Conservation (phyloP, 37 sponge, comb jelly and placozoan species). For the Eunapius fragilis region DNA sequence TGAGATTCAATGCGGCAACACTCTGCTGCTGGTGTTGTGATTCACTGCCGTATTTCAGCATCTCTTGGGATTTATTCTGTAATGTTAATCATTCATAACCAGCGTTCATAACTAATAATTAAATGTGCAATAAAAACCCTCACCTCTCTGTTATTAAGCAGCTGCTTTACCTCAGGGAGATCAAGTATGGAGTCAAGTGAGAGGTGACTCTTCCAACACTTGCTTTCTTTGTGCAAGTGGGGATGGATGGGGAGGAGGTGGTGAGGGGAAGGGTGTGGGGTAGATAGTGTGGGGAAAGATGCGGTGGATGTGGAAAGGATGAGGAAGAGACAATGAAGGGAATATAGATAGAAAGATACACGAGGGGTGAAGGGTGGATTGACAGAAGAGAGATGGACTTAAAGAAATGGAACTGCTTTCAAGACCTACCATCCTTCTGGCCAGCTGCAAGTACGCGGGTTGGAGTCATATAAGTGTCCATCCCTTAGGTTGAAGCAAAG, state of each 20-base stretch:
- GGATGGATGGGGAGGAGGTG: neutral
- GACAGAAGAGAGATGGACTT: neutral
- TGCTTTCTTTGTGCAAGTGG: conserved; percentile 15
- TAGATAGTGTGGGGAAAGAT: too few species aligned
- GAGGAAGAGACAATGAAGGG: too few species aligned
- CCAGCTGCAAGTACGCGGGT: conserved; percentile 19
- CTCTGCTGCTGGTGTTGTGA: too few species aligned
- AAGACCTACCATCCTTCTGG: conserved; percentile 10
- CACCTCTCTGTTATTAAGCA: conserved; percentile 1
- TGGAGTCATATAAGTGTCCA: conserved; percentile 13
- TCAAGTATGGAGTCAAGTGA: conserved; percentile 30
- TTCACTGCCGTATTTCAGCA: too few species aligned
- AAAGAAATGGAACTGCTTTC: neutral
- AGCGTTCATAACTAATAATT: too few species aligned
- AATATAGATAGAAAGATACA: too few species aligned
- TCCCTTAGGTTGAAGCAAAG: neutral
- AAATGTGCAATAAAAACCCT: neutral
- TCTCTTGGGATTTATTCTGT: too few species aligned
- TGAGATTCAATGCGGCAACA: neutral
- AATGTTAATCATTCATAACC: too few species aligned
- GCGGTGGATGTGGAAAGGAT: too few species aligned
- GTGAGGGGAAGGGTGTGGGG: too few species aligned
- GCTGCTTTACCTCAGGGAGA: conserved; percentile 31
- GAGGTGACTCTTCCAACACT: conserved; percentile 58
- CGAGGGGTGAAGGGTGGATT: too few species aligned